phyloP scores from a whole-genome alignment of 2,113 vertebrate species.

The Prolemur simus region DNA sequence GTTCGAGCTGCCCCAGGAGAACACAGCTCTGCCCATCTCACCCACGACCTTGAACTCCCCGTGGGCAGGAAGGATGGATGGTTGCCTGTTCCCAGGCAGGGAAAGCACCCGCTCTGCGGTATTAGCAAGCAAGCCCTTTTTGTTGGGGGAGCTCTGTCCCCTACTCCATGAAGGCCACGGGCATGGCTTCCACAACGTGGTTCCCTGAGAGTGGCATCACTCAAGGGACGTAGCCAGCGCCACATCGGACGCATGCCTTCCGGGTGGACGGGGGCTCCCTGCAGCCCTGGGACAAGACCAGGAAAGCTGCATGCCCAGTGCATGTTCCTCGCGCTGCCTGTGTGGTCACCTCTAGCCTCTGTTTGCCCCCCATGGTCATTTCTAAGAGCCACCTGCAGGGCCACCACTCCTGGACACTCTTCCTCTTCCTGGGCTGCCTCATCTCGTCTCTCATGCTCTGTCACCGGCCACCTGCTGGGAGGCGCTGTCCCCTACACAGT shows the following conservation, averaged over 20 bases:
- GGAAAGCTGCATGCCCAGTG: not conserved
- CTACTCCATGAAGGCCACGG: not conserved
- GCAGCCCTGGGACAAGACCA: not conserved
- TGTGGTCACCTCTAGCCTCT: no score
- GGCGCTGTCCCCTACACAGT: not conserved
- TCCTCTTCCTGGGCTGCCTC: not conserved
- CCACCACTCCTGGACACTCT: not conserved
- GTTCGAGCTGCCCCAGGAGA: not conserved
- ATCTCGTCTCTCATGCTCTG: not conserved
- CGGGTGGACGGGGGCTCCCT: not conserved
- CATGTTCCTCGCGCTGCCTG: not conserved
- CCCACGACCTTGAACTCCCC: not conserved
- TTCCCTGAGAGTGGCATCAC: not conserved
- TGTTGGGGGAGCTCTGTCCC: not conserved
- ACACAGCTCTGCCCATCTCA: not conserved
- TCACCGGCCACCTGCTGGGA: not conserved
- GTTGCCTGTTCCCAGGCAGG: not conserved
- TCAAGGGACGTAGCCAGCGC: not conserved
- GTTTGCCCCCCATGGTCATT: not conserved
- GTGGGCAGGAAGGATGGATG: fast-evolving
- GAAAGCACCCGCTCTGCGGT: not conserved
- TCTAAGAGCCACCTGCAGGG: not conserved
- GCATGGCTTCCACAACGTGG: not conserved
- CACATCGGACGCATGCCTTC: not conserved
- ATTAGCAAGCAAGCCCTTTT: not conserved